Evolutionary conservation across 2,113 vertebrate species (phyloP).

Genomic region (Isichthys henryi): DNA sequence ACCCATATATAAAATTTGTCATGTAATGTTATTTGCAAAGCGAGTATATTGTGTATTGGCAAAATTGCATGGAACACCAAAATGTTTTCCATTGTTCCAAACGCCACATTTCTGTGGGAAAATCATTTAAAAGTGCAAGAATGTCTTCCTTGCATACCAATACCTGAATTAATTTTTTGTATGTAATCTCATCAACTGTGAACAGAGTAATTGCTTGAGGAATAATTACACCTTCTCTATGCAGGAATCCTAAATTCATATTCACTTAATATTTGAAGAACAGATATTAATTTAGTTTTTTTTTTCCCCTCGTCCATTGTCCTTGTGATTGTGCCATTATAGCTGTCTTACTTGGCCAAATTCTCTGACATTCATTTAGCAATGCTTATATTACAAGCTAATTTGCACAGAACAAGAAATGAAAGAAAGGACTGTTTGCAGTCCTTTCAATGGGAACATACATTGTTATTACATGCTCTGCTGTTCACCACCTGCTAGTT

Average conservation of each 20-base stretch:
- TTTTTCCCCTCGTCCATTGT: background rate
- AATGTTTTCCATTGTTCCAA: background rate
- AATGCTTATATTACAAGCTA: background rate
- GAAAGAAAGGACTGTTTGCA: background rate
- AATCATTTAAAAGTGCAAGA: background rate
- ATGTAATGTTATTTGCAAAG: background rate
- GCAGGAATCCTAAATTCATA: background rate
- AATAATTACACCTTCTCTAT: background rate
- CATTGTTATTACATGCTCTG: background rate
- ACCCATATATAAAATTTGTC: background rate
- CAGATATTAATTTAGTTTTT: conserved; percentile 25
- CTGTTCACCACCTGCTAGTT: background rate
- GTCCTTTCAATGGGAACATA: background rate
- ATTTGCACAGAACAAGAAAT: background rate
- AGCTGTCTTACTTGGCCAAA: conserved; percentile 24
- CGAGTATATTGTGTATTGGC: background rate
- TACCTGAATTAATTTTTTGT: background rate
- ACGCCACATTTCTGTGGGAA: background rate
- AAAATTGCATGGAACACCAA: background rate
- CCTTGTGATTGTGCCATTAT: conserved; percentile 34
- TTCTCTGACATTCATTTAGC: conserved; percentile 21
- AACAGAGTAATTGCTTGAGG: background rate
- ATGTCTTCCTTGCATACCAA: background rate
- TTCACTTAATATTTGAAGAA: conserved; percentile 4
- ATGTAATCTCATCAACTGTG: background rate